These are phyloP conservation scores for Brenthis ino DNA, from an alignment of 2,888 invertebrate species.

Conservation along the genomic window DNA sequence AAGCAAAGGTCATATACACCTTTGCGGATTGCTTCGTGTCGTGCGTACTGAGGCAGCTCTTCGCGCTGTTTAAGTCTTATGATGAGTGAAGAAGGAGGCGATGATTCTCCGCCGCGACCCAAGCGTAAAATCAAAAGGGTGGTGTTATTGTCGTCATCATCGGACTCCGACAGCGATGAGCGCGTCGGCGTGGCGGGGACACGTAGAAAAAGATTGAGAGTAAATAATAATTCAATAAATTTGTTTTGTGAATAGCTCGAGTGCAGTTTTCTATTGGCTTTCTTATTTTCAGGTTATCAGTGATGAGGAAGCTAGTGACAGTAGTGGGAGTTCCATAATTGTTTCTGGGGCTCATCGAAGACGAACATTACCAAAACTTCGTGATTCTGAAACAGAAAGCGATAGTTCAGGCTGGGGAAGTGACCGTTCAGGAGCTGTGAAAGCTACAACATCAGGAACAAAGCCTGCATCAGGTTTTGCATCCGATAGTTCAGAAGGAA, in stretches of 20 bases:
- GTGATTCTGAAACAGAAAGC: constrained; percentile 67
- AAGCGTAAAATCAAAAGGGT: constrained; percentile 67
- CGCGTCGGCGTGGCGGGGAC: constrained; percentile 63
- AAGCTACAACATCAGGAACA: constrained; percentile 29
- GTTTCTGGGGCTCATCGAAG: constrained; percentile 56
- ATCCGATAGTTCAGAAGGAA: constrained; percentile 85
- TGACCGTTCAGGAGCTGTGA: constrained; percentile 48
- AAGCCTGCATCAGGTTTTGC: constrained; percentile 64
- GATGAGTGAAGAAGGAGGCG: constrained; percentile 73
- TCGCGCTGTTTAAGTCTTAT: constrained; percentile 53
- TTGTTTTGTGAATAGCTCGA: not conserved
- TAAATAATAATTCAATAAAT: constrained; percentile 47
- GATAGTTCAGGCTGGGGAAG: constrained; percentile 62
- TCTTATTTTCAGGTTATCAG: constrained; percentile 76
- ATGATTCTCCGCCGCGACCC: constrained; percentile 61
- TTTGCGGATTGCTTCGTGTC: constrained; percentile 72
- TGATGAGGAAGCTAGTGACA: constrained; percentile 72
- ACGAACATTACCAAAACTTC: constrained; percentile 60
- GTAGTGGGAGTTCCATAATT: constrained; percentile 67
- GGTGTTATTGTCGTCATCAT: constrained; percentile 62
- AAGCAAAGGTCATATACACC: constrained; percentile 74
- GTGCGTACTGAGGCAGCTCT: constrained; percentile 54
- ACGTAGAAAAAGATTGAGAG: constrained; percentile 76
- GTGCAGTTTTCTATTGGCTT: not conserved
- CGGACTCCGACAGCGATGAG: constrained; percentile 74